phyloP scores from a whole-genome alignment of 2,888 invertebrate species.

The Agrilus cyanescens region DNA sequence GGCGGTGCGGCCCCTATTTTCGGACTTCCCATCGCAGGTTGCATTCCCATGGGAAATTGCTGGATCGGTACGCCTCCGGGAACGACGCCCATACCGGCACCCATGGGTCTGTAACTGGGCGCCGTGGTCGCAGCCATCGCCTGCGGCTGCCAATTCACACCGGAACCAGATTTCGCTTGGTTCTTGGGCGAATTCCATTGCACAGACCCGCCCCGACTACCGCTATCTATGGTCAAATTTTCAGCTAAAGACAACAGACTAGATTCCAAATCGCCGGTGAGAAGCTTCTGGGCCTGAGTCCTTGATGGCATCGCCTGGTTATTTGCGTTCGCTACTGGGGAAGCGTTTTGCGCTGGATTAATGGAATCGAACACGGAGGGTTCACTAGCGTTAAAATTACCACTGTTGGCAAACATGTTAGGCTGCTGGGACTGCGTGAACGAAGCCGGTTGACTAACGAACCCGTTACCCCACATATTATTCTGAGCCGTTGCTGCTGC shows the following conservation, averaged over 20 bases:
- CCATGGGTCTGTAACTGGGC: slow-evolving; percentile 76
- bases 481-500: slow-evolving; percentile 12
- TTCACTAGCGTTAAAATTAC: slow-evolving; percentile 39
- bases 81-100: slow-evolving; percentile 22
- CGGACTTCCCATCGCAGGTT: slow-evolving; percentile 24
- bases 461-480: slow-evolving; percentile 30
- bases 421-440: slow-evolving; percentile 7
- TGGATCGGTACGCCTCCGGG: slow-evolving; percentile 22
- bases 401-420: slow-evolving; percentile 20
- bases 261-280: slow-evolving; percentile 88
- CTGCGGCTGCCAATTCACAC: slow-evolving; percentile 74
- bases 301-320: slow-evolving; percentile 22
- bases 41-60: slow-evolving; percentile 20
- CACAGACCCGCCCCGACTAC: slow-evolving; percentile 37
- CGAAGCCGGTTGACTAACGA: slow-evolving; percentile 17
- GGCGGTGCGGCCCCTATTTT: slow-evolving; percentile 23
- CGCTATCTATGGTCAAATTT: slow-evolving; percentile 76
- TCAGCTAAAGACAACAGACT: slow-evolving; percentile 88
- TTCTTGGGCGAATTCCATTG: slow-evolving; percentile 73
- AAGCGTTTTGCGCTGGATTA: slow-evolving; percentile 45
- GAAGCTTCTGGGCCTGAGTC: slow-evolving; percentile 42
- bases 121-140: slow-evolving; percentile 80
- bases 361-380: slow-evolving; percentile 44
- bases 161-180: slow-evolving; percentile 65
- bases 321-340: slow-evolving; percentile 19